Conservation (phyloP, 2,888 invertebrate genomes). For the Phyllotreta striolata region DNA sequence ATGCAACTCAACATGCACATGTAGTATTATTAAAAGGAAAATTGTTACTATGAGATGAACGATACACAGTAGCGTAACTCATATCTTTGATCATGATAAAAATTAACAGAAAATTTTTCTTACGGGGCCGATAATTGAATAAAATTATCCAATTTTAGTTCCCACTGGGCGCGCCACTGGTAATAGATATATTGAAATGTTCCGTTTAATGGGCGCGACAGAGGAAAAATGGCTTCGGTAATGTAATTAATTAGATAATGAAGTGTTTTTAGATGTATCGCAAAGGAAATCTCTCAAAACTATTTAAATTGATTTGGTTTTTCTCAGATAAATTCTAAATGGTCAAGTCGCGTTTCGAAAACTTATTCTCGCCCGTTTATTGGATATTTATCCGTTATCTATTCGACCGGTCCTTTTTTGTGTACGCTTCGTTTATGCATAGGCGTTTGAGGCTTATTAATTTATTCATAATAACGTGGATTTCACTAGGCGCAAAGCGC, state of each 20-base stretch:
- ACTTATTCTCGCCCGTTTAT: neutral
- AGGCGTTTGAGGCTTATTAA: no score
- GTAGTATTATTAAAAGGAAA: no score
- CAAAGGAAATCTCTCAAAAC: slow-evolving; percentile 14
- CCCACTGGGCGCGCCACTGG: neutral
- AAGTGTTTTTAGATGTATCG: slow-evolving; percentile 22
- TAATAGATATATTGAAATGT: slow-evolving; percentile 19
- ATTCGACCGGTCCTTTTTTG: no score
- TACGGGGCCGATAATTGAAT: neutral
- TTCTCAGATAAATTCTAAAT: slow-evolving; percentile 12
- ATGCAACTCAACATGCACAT: no score
- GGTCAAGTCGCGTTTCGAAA: neutral
- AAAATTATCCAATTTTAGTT: no score
- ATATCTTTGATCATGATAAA: no score
- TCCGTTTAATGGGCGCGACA: slow-evolving; percentile 23
- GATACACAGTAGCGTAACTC: no score
- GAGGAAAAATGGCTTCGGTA: slow-evolving; percentile 19
- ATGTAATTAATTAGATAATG: slow-evolving; percentile 23
- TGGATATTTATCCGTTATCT: neutral
- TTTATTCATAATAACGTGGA: no score
- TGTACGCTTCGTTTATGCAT: no score
- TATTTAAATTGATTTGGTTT: slow-evolving; percentile 19
- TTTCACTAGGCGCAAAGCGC: no score
- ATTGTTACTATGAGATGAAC: no score
- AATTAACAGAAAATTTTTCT: neutral